Evolutionary conservation across 2,797 vertebrate species (phyloP).

Genomic region (Toxotes lorentzi): DNA sequence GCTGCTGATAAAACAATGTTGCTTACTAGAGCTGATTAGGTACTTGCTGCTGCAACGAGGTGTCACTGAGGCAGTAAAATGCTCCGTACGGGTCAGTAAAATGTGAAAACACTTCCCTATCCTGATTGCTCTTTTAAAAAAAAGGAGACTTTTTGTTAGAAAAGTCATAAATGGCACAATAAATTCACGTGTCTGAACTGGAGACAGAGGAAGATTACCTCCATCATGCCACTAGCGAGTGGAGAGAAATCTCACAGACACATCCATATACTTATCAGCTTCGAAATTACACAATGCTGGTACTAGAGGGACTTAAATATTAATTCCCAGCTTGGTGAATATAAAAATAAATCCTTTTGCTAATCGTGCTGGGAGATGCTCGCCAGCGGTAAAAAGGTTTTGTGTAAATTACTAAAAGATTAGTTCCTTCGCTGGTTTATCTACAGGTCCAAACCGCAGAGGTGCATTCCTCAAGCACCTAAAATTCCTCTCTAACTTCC

Average conservation of each 20-base stretch:
- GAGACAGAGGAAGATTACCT: conserved; percentile 78
- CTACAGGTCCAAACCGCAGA: conserved; percentile 78
- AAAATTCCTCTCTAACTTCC: conserved; percentile 73
- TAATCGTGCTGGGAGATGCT: conserved; percentile 84
- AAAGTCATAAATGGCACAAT: conserved; percentile 74
- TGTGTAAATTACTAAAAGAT: conserved; percentile 88
- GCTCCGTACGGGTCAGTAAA: conserved; percentile 28
- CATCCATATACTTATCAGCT: conserved; percentile 84
- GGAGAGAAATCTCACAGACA: conserved; percentile 76
- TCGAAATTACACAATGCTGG: conserved; percentile 80
- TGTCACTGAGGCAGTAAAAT: conserved; percentile 16
- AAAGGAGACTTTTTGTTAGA: conserved; percentile 62
- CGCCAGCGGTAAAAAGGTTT: conserved; percentile 81
- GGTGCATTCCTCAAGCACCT: conserved; percentile 76
- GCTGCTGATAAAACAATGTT: conserved; percentile 48
- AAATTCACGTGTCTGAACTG: conserved; percentile 71
- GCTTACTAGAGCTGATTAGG: conserved; percentile 47
- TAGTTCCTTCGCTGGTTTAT: conserved; percentile 83
- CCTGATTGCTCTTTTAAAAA: conserved; percentile 13
- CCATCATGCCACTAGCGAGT: conserved; percentile 57
- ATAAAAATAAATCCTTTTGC: conserved; percentile 85
- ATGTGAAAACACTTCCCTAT: conserved; percentile 47
- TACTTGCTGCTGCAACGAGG: background rate
- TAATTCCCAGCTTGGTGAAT: conserved; percentile 85
- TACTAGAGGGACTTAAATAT: conserved; percentile 83